Percentiles rank a stretch among this genome's conserved stretches.
phyloP scores from a whole-genome alignment of 2,113 vertebrate genomes.

The Epinephelus moara region DNA sequence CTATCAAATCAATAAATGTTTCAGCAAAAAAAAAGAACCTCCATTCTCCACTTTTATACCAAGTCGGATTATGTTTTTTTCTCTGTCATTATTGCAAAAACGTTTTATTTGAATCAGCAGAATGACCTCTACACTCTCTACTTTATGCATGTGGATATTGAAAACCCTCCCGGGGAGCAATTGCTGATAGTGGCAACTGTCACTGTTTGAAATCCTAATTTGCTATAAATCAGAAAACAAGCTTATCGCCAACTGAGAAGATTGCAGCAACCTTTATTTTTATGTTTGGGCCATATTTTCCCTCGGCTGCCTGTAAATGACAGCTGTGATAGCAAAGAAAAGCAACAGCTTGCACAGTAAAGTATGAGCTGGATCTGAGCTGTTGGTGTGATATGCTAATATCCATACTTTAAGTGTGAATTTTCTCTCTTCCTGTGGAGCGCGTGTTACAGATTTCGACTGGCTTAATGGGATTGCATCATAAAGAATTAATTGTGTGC shows the following conservation, averaged over 20 bases:
- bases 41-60: constrained; percentile 29
- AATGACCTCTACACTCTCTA: constrained; percentile 27
- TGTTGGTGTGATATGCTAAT: background rate
- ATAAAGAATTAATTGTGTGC: constrained; percentile 23
- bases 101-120: constrained; percentile 39
- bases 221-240: constrained; percentile 37
- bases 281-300: background rate
- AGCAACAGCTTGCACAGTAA: background rate
- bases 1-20: constrained; percentile 69
- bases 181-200: constrained; percentile 20
- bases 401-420: constrained; percentile 1
- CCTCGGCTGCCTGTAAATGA: background rate
- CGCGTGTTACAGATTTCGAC: background rate
- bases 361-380: background rate
- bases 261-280: constrained; percentile 34
- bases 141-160: constrained; percentile 15
- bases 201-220: constrained; percentile 52
- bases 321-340: background rate
- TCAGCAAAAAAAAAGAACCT: constrained; percentile 40
- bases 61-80: constrained; percentile 30
- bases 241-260: constrained; percentile 27
- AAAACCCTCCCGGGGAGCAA: constrained; percentile 13
- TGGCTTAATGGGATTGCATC: constrained; percentile 7
- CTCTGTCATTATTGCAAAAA: constrained; percentile 36
- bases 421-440: background rate